Evolutionary conservation across 2,888 invertebrate genomes (phyloP), one percentile per base, ranked within the genome.

Genomic region (Orthosia gracilis): DNA sequence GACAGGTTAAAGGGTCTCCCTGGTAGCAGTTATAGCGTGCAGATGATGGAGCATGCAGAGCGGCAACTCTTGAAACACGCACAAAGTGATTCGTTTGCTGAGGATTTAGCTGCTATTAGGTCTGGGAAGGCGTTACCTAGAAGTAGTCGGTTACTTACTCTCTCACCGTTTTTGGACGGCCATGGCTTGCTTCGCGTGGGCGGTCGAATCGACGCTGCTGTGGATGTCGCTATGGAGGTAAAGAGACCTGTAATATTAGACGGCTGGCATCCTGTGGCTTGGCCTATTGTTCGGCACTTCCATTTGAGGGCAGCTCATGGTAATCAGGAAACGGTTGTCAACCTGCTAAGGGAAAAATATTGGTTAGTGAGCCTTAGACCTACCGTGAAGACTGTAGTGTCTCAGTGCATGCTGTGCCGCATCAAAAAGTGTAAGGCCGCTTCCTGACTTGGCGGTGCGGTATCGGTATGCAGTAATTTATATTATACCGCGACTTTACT

Each of bases 31-130:
- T n/a, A n/a, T n/a, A n/a, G n/a, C n/a, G n/a, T n/a, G n/a, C n/a
- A n/a, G n/a, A n/a, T 49, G 47, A 59, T 71, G 65, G 58, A 65
- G 18, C 65, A 40, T 3, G 71, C 65, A 26, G 70, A 65, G 18
- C 47, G 49, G 4, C 31, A 11, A 5, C 47, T 71, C 1, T 15
- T 71, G 12, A 57, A 5, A 21, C 15, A 65, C 21, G 15, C 57
- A 21, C 65, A 71, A 21, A 5, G 3, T 2, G 40, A 58, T 5
- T 23, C 45, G 7, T 71, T 58, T 13, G 40, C 49, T 18, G 65
- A 50, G 4, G 71, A 69, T 4, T 17, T 69, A 26, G 18, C 45
- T 45, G 52, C 61, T 0, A 49, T 59, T n/a, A n/a, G n/a, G n/a
- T n/a, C n/a, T n/a, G n/a, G n/a, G n/a, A n/a, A n/a, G n/a, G n/a